Conservation (phyloP, 2,888 invertebrate genomes). For the Emmelina monodactyla region DNA sequence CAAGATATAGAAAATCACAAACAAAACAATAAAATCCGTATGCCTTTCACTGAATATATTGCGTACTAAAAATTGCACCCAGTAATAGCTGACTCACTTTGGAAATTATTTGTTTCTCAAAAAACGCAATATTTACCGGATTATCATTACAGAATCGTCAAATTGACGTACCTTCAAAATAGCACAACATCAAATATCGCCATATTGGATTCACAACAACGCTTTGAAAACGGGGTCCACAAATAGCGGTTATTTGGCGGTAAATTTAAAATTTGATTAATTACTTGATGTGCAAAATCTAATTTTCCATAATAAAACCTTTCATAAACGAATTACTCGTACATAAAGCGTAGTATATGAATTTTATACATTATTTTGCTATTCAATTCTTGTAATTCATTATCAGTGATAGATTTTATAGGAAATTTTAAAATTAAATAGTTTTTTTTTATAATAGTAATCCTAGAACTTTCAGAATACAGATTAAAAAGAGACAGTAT, state of each 20-base stretch:
- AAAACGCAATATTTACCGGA: constrained; percentile 49
- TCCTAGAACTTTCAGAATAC: too few relatives aligned
- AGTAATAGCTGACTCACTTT: not conserved
- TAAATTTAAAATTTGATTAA: constrained; percentile 26
- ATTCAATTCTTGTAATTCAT: too few relatives aligned
- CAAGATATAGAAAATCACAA: constrained; percentile 59
- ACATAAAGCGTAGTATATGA: too few relatives aligned
- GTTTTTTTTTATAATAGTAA: too few relatives aligned
- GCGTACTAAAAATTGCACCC: not conserved
- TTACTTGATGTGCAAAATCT: constrained; percentile 2
- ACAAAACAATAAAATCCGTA: constrained; percentile 62
- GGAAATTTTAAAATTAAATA: too few relatives aligned
- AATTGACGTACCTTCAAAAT: constrained; percentile 67
- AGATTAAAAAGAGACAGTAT: too few relatives aligned
- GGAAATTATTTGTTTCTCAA: not conserved
- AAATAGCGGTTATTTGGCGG: constrained; percentile 39
- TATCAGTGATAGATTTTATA: too few relatives aligned
- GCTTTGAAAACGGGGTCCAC: constrained; percentile 68
- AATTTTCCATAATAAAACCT: too few relatives aligned
- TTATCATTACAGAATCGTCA: constrained; percentile 60
- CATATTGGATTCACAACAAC: constrained; percentile 78
- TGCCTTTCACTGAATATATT: constrained; percentile 28
- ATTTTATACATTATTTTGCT: too few relatives aligned
- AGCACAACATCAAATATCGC: constrained; percentile 68
- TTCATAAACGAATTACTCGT: too few relatives aligned